A percentile compares a stretch with the other conserved stretches of the same genome.
Conservation (phyloP, 2,797 vertebrate species). For the Periophthalmus magnuspinnatus region DNA sequence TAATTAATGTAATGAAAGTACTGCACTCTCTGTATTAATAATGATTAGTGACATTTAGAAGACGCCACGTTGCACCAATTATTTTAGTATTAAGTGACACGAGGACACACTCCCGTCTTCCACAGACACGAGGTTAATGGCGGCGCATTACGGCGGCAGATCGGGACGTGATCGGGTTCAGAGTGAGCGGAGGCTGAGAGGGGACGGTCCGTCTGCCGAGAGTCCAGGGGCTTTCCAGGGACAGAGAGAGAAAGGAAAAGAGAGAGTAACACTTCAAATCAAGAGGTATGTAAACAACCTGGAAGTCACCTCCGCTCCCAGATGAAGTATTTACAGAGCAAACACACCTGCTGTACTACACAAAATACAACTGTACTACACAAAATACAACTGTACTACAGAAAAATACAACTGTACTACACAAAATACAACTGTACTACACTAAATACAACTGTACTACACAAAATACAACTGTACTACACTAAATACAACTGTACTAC, state of each 20-base stretch:
- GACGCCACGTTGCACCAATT: neutral
- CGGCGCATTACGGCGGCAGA: constrained; percentile 1
- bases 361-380: too few species aligned
- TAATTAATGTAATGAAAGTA: neutral
- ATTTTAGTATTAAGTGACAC: neutral
- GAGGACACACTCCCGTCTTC: neutral
- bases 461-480: too few species aligned
- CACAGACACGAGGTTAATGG: constrained; percentile 14
- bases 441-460: too few species aligned
- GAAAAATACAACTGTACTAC: too few species aligned
- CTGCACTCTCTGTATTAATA: neutral
- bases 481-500: too few species aligned
- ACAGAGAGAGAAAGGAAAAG: neutral
- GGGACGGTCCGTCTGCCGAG: neutral
- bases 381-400: too few species aligned
- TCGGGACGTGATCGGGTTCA: neutral
- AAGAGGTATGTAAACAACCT: neutral
- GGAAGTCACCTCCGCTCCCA: constrained; percentile 37
- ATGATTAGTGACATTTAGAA: neutral
- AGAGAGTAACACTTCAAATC: neutral
- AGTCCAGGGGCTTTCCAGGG: neutral
- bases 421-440: too few species aligned
- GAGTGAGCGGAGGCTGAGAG: neutral
- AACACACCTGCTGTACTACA: neutral
- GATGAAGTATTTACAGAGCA: constrained; percentile 4